These are phyloP conservation scores for Porites rus DNA, from an alignment of 92 coral and sea anemone genomes.

Conservation along the genomic window DNA sequence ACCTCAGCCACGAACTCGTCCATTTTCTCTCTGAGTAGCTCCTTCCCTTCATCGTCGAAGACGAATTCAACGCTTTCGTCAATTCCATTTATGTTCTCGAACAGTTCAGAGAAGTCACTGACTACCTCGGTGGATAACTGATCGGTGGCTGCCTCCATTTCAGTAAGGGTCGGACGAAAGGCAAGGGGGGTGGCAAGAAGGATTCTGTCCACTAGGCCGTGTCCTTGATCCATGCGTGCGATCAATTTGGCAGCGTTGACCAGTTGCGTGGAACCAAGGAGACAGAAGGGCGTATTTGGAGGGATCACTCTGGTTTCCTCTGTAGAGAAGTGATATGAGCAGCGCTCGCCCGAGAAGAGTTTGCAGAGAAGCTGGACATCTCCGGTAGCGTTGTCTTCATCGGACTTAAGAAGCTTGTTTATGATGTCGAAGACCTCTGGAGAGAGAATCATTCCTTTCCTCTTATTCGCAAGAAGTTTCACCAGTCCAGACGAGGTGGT, in stretches of 20 bases:
- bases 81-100: background rate
- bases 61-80: background rate
- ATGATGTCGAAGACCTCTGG: conserved; percentile 62
- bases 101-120: background rate
- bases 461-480: conserved; percentile 31
- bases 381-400: conserved; percentile 57
- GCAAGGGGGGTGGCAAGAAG: conserved; percentile 60
- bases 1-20: too few species aligned
- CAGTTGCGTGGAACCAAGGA: conserved; percentile 70
- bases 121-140: background rate
- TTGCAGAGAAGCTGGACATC: conserved; percentile 62
- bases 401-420: conserved; percentile 53
- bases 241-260: conserved; percentile 54
- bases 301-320: conserved; percentile 49
- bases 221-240: conserved; percentile 68
- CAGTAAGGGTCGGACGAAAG: conserved; percentile 46
- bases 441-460: conserved; percentile 50
- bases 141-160: conserved; percentile 52
- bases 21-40: too few species aligned
- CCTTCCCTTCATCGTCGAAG: background rate
- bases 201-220: conserved; percentile 54
- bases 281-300: conserved; percentile 61
- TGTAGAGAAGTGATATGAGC: conserved; percentile 60
- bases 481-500: conserved; percentile 60
- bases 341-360: conserved; percentile 3